Conservation (phyloP, 2,113 vertebrate species). For the Nycticorax nycticorax region DNA sequence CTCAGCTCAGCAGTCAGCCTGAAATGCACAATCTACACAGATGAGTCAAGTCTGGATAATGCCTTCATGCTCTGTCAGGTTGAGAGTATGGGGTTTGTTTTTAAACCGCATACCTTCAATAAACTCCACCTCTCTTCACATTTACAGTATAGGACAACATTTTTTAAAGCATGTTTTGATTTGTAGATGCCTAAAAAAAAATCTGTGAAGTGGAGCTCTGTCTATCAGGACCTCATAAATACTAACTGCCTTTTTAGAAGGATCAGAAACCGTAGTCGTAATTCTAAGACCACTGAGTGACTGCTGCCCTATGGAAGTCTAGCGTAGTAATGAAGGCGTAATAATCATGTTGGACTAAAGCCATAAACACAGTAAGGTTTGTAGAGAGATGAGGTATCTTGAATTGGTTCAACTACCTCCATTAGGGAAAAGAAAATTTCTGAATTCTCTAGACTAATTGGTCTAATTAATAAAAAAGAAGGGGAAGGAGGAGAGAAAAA, state of each 20-base stretch:
- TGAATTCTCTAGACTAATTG: neutral
- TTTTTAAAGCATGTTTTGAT: neutral
- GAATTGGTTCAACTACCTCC: neutral
- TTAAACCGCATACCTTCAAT: neutral
- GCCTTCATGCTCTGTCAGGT: slow-evolving; percentile 37
- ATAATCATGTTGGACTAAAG: neutral
- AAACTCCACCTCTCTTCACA: neutral
- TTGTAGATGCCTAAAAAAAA: neutral
- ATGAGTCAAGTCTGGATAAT: slow-evolving; percentile 58
- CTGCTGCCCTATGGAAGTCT: neutral
- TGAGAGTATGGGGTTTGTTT: neutral
- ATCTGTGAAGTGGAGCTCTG: neutral
- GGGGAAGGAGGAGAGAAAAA: neutral
- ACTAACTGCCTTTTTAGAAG: neutral
- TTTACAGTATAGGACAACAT: neutral
- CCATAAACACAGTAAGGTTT: neutral
- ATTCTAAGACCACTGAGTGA: neutral
- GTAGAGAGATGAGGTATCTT: neutral
- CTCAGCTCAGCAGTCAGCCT: slow-evolving; percentile 28
- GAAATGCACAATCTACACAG: slow-evolving; percentile 38
- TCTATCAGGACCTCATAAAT: neutral
- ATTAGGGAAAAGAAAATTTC: neutral
- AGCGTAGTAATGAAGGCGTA: neutral
- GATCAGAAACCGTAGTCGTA: neutral
- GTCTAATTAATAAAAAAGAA: neutral